These are phyloP conservation scores for Calephelis nemesis DNA, from an alignment of 1,140 invertebrate species.

Conservation along the genomic window DNA sequence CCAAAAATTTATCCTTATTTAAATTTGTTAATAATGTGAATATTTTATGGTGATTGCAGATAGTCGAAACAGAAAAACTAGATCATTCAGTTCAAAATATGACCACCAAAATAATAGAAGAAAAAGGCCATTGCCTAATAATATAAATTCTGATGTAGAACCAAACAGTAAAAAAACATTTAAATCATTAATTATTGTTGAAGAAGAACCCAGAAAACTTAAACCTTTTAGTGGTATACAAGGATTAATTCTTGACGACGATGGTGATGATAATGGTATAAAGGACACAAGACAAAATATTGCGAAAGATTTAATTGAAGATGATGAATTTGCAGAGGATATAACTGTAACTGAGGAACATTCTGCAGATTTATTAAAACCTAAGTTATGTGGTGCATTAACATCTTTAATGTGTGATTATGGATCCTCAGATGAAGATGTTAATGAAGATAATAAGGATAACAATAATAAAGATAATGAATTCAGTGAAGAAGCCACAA, in stretches of 20 bases:
- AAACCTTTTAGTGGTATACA: conserved; percentile 61
- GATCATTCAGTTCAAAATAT: neutral
- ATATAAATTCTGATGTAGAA: neutral
- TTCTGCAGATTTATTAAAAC: conserved; percentile 25
- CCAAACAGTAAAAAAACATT: conserved; percentile 5
- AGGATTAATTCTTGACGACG: conserved; percentile 40
- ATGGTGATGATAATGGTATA: conserved; percentile 22
- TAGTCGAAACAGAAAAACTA: neutral
- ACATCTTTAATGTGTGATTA: conserved; percentile 78
- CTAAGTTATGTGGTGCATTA: conserved; percentile 75
- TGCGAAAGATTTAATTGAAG: conserved; percentile 46
- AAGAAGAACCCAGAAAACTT: conserved; percentile 39
- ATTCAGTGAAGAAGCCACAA: no score
- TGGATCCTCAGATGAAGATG: conserved; percentile 75
- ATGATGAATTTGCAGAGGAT: conserved; percentile 47
- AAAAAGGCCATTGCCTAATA: neutral
- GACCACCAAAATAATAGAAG: neutral
- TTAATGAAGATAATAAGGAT: neutral
- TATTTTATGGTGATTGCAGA: neutral
- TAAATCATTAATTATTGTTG: conserved; percentile 31
- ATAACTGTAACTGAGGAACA: conserved; percentile 25
- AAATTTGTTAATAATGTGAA: neutral
- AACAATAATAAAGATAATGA: neutral
- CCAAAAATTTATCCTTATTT: neutral
- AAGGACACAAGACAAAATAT: conserved; percentile 26